phyloP scores from a whole-genome alignment of 2,797 vertebrate species.

The Eulemur rubriventer region DNA sequence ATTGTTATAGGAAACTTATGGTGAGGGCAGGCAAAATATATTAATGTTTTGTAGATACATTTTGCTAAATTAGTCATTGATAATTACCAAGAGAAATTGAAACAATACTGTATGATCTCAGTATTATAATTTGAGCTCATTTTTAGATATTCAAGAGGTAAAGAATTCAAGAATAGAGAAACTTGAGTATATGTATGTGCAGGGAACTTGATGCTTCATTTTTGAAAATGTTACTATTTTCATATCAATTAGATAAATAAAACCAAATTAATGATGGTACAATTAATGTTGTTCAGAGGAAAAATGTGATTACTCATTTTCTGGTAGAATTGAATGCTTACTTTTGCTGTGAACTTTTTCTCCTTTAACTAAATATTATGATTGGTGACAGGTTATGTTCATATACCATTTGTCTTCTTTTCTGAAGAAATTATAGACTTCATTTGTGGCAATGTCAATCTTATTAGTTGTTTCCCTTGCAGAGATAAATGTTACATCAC shows the following conservation, averaged over 20 bases:
- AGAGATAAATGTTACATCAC: neutral
- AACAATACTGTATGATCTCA: neutral
- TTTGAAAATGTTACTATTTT: neutral
- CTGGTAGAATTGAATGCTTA: neutral
- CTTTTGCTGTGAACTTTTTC: neutral
- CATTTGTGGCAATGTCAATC: neutral
- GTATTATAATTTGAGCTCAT: neutral
- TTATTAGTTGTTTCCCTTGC: neutral
- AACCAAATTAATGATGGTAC: neutral
- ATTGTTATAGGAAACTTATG: neutral
- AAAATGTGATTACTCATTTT: neutral
- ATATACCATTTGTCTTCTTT: neutral
- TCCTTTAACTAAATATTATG: neutral
- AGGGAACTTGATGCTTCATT: neutral
- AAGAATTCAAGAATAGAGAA: neutral
- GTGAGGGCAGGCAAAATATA: neutral
- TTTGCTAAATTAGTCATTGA: neutral
- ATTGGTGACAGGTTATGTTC: neutral
- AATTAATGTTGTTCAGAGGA: neutral
- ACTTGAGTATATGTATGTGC: neutral
- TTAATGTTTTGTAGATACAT: neutral
- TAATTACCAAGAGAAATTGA: neutral
- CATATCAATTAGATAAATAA: neutral
- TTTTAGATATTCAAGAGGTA: neutral
- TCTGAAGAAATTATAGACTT: neutral